Conservation (phyloP, 2,797 vertebrate genomes). For the Amblyopsis hoosieri region DNA sequence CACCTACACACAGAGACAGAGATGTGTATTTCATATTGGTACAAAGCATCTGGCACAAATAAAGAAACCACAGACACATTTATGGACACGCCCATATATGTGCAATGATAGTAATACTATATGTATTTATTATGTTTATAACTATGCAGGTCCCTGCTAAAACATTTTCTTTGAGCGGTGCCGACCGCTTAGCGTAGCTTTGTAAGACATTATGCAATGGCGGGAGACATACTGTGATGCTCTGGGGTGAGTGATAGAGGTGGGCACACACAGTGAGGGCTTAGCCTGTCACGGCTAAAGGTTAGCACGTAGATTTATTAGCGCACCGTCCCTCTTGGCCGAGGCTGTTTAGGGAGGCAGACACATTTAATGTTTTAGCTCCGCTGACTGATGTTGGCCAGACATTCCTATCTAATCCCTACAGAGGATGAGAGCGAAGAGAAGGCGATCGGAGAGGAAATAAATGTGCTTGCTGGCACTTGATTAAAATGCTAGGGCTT, state of each 20-base stretch:
- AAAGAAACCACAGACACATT: no score
- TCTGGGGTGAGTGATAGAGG: constrained; percentile 57
- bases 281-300: constrained; percentile 62
- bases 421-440: not conserved
- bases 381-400: constrained; percentile 49
- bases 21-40: not conserved
- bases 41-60: not conserved
- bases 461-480: not conserved
- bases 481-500: not conserved
- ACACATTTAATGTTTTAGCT: constrained; percentile 51
- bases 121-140: no score
- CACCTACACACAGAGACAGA: no score
- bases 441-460: not conserved
- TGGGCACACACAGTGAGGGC: constrained; percentile 48
- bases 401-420: constrained; percentile 21
- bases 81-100: not conserved
- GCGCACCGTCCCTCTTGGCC: constrained; percentile 29
- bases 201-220: constrained; percentile 47
- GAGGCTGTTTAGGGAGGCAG: constrained; percentile 48
- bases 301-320: constrained; percentile 62
- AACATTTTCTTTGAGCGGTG: constrained; percentile 18
- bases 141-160: not conserved
- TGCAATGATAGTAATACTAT: no score
- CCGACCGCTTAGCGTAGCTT: constrained; percentile 41
- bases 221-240: constrained; percentile 23